These are phyloP conservation scores for Mycogona germanica DNA, from an alignment of 2,888 invertebrate species.

Conservation along the genomic window DNA sequence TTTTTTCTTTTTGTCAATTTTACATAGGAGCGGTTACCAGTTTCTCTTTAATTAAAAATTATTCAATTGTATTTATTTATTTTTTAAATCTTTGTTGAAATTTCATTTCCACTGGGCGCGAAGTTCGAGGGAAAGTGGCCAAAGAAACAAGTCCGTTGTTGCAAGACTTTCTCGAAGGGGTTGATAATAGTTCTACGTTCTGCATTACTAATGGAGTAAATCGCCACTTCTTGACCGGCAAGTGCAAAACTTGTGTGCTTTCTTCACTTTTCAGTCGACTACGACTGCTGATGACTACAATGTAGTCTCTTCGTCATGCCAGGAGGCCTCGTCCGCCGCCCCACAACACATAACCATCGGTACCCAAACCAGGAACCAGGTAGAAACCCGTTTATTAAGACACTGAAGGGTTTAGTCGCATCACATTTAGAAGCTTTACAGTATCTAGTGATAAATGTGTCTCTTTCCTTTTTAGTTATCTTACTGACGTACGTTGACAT, in stretches of 20 bases:
- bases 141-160: too few species aligned
- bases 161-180: too few species aligned
- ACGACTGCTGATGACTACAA: conserved; percentile 32
- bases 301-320: conserved; percentile 36
- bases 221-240: neutral
- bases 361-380: conserved; percentile 24
- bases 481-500: too few species aligned
- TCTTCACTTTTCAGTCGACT: conserved; percentile 26
- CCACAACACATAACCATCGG: conserved; percentile 22
- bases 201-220: neutral
- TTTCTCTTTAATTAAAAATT: too few species aligned
- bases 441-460: neutral
- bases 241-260: neutral
- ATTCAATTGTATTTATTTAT: too few species aligned
- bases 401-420: neutral
- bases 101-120: too few species aligned
- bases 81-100: too few species aligned
- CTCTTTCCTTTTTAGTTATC: too few species aligned
- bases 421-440: neutral
- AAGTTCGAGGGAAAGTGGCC: too few species aligned
- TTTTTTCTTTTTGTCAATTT: too few species aligned
- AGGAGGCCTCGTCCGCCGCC: conserved; percentile 26
- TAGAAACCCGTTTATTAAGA: neutral
- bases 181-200: too few species aligned
- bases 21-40: too few species aligned